Evolutionary conservation across 2,113 vertebrate species (phyloP).

Genomic region (Spermophilus dauricus): DNA sequence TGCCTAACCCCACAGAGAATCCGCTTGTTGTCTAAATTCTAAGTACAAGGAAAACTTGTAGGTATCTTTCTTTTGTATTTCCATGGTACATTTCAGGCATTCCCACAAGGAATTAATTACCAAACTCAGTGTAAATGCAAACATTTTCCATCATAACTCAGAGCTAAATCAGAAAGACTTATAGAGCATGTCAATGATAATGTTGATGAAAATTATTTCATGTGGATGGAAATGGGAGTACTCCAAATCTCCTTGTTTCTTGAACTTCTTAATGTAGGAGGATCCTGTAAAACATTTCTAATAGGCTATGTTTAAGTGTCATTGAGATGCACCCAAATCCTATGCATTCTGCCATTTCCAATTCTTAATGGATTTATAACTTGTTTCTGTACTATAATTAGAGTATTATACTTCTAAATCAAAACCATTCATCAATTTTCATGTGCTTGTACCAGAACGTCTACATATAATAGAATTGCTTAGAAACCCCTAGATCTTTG

Average conservation of each 20-base stretch:
- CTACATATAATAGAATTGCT: slow-evolving; percentile 65
- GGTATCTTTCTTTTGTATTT: slow-evolving; percentile 16
- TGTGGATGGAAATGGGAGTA: neutral
- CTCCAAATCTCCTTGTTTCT: slow-evolving; percentile 14
- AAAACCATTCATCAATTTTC: slow-evolving; percentile 69
- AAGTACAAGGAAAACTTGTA: slow-evolving; percentile 10
- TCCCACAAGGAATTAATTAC: slow-evolving; percentile 9
- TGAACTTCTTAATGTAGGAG: neutral
- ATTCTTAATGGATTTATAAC: slow-evolving; percentile 58
- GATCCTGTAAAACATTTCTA: slow-evolving; percentile 5
- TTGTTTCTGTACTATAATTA: slow-evolving; percentile 65
- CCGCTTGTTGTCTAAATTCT: neutral
- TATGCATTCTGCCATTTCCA: slow-evolving; percentile 49
- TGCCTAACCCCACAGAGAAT: neutral
- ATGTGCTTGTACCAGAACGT: slow-evolving; percentile 49
- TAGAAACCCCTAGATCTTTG: slow-evolving; percentile 69
- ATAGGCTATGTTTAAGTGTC: neutral
- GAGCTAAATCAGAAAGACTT: neutral
- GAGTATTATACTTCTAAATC: slow-evolving; percentile 37
- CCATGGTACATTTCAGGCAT: slow-evolving; percentile 4
- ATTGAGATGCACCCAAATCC: slow-evolving; percentile 31
- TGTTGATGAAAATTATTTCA: slow-evolving; percentile 54
- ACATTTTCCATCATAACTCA: slow-evolving; percentile 12
- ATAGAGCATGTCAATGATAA: neutral
- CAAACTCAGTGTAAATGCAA: slow-evolving; percentile 48